Evolutionary conservation across 1,140 invertebrate species (phyloP).

Genomic region (Trialeurodes vaporariorum): DNA sequence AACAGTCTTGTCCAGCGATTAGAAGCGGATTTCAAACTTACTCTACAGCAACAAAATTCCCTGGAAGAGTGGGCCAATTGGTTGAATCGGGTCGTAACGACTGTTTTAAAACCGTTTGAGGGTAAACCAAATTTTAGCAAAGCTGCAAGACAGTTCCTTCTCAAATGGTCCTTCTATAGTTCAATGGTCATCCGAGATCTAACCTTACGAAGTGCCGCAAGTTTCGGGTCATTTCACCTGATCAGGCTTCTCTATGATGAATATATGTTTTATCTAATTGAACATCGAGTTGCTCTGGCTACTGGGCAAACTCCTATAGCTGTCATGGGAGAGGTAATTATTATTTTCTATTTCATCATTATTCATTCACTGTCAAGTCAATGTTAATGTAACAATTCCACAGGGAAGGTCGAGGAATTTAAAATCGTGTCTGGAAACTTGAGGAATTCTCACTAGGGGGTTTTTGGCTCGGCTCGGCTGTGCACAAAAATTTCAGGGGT

Average conservation of each 20-base stretch:
- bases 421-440: too few relatives aligned
- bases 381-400: too few relatives aligned
- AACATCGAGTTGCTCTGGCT: constrained; percentile 88
- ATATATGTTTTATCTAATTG: constrained; percentile 98
- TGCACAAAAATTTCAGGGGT: too few relatives aligned
- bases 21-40: constrained; percentile 88
- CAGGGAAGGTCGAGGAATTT: too few relatives aligned
- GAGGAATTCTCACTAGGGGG: too few relatives aligned
- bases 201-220: constrained; percentile 87
- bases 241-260: constrained; percentile 96
- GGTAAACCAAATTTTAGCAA: constrained; percentile 76
- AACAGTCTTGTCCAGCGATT: constrained; percentile 71
- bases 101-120: constrained; percentile 77
- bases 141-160: constrained; percentile 83
- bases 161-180: constrained; percentile 87
- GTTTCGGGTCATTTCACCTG: constrained; percentile 98
- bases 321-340: constrained; percentile 71
- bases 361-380: too few relatives aligned
- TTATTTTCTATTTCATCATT: neutral
- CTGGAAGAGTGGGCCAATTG: constrained; percentile 95
- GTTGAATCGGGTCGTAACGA: constrained; percentile 84
- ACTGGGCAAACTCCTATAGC: constrained; percentile 85
- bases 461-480: too few relatives aligned
- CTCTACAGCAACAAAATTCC: constrained; percentile 81
- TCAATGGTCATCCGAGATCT: constrained; percentile 94